A percentile compares a stretch with the other conserved stretches of the same genome.
phyloP scores from a whole-genome alignment of 1,140 invertebrate species.

The Plodia interpunctella region DNA sequence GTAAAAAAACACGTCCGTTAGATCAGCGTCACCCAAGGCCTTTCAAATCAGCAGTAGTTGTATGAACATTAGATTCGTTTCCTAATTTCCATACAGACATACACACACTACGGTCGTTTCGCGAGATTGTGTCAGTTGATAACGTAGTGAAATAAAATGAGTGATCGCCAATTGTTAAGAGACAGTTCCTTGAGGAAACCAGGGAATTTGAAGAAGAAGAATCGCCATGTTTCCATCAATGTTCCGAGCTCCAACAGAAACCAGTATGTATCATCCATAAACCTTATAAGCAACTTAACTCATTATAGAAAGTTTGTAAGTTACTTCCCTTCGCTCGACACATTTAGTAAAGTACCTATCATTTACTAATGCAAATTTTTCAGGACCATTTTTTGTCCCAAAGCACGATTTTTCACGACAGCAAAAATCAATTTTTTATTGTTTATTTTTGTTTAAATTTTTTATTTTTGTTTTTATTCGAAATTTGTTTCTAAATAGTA shows the following conservation, averaged over 20 bases:
- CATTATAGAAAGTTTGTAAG: too few species aligned
- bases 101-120: background rate
- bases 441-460: too few species aligned
- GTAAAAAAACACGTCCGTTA: background rate
- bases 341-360: too few species aligned
- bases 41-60: background rate
- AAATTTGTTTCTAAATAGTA: too few species aligned
- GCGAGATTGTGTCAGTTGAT: background rate
- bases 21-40: slow-evolving; percentile 7
- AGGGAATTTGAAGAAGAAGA: slow-evolving; percentile 33
- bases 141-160: slow-evolving; percentile 29
- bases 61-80: background rate
- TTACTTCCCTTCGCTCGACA: too few species aligned
- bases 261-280: slow-evolving; percentile 32
- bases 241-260: slow-evolving; percentile 41
- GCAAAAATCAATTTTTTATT: too few species aligned
- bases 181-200: slow-evolving; percentile 50
- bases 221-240: slow-evolving; percentile 48
- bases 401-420: too few species aligned
- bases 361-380: too few species aligned
- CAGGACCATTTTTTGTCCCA: too few species aligned
- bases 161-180: slow-evolving; percentile 42
- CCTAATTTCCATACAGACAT: slow-evolving; percentile 12
- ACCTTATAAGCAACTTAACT: too few species aligned
- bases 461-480: too few species aligned